These are phyloP conservation scores for Spea multiplicata DNA, from an alignment of 2,113 vertebrate species.

Conservation along the genomic window DNA sequence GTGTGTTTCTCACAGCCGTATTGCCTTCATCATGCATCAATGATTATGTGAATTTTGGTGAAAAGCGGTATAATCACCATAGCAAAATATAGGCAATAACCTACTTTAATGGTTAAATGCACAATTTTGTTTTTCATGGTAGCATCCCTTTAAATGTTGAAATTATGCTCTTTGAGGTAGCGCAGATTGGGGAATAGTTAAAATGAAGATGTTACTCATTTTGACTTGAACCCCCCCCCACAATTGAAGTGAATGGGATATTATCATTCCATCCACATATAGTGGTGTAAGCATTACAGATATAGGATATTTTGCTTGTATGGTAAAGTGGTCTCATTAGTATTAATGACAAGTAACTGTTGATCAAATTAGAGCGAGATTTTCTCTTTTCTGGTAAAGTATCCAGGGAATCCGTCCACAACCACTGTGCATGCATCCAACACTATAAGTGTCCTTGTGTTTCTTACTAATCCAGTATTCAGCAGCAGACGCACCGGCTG, in stretches of 20 bases:
- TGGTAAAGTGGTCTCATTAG: slow-evolving; percentile 26
- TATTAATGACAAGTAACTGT: slow-evolving; percentile 40
- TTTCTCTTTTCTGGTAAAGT: slow-evolving; percentile 9
- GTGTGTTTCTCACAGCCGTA: no score
- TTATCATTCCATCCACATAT: background rate
- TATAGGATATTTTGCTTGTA: slow-evolving; percentile 1
- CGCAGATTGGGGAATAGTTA: background rate
- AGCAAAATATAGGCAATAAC: no score
- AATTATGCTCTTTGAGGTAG: no score
- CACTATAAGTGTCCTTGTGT: slow-evolving; percentile 3
- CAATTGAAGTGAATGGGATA: background rate
- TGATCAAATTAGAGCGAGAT: slow-evolving; percentile 16
- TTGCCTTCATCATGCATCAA: no score
- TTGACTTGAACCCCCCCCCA: background rate
- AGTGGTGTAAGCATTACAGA: background rate
- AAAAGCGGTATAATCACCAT: no score
- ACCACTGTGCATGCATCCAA: slow-evolving; percentile 3
- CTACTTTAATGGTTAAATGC: no score
- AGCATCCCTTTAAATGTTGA: no score
- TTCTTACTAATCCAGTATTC: slow-evolving; percentile 8
- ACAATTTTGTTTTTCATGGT: no score
- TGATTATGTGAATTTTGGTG: no score
- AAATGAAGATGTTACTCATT: background rate
- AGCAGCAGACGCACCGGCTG: slow-evolving; percentile 8
- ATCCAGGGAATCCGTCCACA: slow-evolving; percentile 11